phyloP scores from a whole-genome alignment of 2,113 vertebrate species.

The Apteryx owenii region DNA sequence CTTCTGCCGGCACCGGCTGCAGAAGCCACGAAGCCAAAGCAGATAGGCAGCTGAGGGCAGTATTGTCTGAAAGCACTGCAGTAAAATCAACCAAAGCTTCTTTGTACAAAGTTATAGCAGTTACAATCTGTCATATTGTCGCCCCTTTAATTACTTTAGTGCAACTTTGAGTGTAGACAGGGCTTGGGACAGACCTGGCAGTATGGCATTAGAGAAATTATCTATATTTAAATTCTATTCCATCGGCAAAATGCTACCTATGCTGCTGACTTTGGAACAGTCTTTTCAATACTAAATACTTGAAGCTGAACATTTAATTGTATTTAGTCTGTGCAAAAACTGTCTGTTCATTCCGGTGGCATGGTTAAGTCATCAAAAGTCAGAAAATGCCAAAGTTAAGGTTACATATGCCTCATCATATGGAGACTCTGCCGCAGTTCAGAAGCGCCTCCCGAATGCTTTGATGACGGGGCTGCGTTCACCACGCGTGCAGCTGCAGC shows the following conservation, averaged over 20 bases:
- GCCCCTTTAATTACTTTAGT: background rate
- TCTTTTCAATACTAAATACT: background rate
- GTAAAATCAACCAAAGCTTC: background rate
- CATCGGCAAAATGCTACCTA: background rate
- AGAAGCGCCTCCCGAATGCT: background rate
- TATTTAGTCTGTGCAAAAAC: background rate
- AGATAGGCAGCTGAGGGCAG: background rate
- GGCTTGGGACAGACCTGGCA: background rate
- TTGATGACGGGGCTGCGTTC: background rate
- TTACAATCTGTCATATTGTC: background rate
- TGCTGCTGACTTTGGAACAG: background rate
- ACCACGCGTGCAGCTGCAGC: background rate
- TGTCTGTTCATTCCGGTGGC: background rate
- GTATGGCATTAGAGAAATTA: background rate
- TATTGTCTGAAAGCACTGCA: background rate
- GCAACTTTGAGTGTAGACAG: background rate
- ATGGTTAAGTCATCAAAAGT: background rate
- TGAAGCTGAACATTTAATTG: background rate
- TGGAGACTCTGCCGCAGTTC: background rate
- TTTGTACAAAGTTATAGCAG: background rate
- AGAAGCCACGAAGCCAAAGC: background rate
- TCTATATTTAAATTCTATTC: background rate
- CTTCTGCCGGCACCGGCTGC: background rate
- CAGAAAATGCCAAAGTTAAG: background rate
- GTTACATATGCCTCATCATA: background rate